Evolutionary conservation across 2,113 vertebrate species (phyloP).

Genomic region (Poecilia latipinna): DNA sequence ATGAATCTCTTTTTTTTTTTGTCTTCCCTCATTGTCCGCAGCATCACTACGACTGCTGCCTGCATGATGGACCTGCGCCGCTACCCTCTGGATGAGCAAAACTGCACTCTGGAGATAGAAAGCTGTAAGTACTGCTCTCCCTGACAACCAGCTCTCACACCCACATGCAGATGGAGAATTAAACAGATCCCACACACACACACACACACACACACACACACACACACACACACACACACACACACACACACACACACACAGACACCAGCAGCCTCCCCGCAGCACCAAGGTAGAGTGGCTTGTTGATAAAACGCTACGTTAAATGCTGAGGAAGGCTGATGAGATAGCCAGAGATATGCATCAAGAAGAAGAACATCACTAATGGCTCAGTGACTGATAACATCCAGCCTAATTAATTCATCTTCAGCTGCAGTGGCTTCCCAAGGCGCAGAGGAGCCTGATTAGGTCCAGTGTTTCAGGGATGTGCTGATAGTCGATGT

Average conservation of each 20-base stretch:
- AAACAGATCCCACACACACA: constrained; percentile 50
- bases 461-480: constrained; percentile 71
- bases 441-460: constrained; percentile 64
- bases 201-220: constrained; percentile 54
- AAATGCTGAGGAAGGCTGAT: constrained; percentile 77
- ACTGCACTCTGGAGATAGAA: constrained; percentile 98
- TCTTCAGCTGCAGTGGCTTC: constrained; percentile 68
- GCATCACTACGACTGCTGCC: constrained; percentile 97
- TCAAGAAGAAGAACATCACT: constrained; percentile 75
- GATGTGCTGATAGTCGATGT: constrained; percentile 59
- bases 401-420: constrained; percentile 79
- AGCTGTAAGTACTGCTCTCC: constrained; percentile 90
- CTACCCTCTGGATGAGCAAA: constrained; percentile 96
- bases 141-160: constrained; percentile 66
- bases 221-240: constrained; percentile 37
- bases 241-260: constrained; percentile 28
- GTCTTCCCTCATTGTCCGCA: constrained; percentile 68
- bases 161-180: constrained; percentile 48
- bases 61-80: constrained; percentile 98
- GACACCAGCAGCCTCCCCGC: constrained; percentile 30
- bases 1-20: constrained; percentile 33
- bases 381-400: constrained; percentile 77
- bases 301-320: constrained; percentile 60
- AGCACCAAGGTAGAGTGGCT: constrained; percentile 45
- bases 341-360: constrained; percentile 71